A percentile compares a stretch with the other conserved stretches of the same genome.
Evolutionary conservation across 2,888 invertebrate species (phyloP).

Genomic region (Conomelus anceps): DNA sequence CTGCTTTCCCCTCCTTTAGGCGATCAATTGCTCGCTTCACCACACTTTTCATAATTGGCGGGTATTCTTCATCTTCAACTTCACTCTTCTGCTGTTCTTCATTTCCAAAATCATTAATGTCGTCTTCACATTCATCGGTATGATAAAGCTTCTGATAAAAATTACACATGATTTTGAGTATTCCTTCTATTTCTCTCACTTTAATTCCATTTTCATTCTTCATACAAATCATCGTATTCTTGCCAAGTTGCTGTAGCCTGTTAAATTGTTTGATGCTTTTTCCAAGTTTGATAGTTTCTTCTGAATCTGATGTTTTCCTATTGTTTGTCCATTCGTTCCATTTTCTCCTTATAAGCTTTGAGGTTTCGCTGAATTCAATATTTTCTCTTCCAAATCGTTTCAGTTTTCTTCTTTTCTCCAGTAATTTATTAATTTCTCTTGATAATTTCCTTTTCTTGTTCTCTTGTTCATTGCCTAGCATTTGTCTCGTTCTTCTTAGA

Average conservation of each 20-base stretch:
- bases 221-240: background rate
- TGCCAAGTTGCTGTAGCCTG: slow-evolving; percentile 1
- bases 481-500: background rate
- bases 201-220: no score
- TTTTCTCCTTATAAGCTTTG: slow-evolving; percentile 4
- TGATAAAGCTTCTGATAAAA: background rate
- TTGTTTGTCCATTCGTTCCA: background rate
- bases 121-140: background rate
- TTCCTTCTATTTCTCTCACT: no score
- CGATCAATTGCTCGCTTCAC: background rate
- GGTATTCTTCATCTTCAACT: background rate
- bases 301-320: no score
- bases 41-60: background rate
- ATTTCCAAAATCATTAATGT: background rate
- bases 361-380: no score
- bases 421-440: background rate
- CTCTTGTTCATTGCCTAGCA: background rate
- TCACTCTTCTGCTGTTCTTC: background rate
- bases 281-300: no score
- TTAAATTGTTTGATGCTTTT: background rate
- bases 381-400: background rate
- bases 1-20: background rate
- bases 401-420: background rate
- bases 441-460: background rate
- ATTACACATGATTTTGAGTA: background rate